phyloP scores from a whole-genome alignment of 1,140 invertebrate genomes.

The Pissodes strobi region DNA sequence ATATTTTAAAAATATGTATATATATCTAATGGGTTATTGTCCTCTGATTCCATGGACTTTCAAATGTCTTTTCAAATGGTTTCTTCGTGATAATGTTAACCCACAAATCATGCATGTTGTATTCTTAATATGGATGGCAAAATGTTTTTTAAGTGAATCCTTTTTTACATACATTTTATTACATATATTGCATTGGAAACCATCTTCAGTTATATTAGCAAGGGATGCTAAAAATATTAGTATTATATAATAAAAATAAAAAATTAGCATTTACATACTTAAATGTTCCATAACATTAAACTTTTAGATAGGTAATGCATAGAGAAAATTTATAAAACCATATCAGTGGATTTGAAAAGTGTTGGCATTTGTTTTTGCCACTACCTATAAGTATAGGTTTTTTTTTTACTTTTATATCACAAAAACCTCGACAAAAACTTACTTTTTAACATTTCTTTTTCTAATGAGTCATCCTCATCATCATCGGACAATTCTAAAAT shows the following conservation, averaged over 20 bases:
- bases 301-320: no score
- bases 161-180: background rate
- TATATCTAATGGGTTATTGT: no score
- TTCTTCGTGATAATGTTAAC: background rate
- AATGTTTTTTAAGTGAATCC: slow-evolving; percentile 6
- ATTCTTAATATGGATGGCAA: background rate
- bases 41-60: no score
- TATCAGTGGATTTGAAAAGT: no score
- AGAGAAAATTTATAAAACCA: no score
- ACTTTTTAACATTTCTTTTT: background rate
- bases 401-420: no score
- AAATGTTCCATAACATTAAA: no score
- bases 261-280: background rate
- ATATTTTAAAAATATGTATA: no score
- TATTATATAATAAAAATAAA: background rate
- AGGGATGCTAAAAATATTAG: background rate
- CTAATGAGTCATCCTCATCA: background rate
- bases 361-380: no score
- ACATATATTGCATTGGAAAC: background rate
- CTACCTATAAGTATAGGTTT: no score
- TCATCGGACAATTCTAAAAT: background rate
- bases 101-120: background rate
- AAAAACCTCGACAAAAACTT: no score
- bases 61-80: background rate
- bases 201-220: background rate